Conservation (phyloP, 2,888 invertebrate species). For the Lasius platythorax region DNA sequence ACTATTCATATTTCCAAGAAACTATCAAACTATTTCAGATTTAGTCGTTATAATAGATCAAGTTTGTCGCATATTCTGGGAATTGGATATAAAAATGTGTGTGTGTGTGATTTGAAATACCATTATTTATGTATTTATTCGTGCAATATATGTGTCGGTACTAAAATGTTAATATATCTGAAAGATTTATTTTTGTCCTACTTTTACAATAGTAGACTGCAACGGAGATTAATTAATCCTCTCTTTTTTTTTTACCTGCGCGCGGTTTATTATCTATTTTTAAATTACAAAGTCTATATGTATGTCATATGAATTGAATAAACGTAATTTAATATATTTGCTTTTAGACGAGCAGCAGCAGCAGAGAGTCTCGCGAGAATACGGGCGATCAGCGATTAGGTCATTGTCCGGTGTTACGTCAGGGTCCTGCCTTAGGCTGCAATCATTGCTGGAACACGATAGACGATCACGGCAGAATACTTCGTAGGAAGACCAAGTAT, state of each 20-base stretch:
- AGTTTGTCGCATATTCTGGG: neutral
- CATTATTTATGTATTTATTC: neutral
- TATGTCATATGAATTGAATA: neutral
- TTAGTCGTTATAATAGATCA: neutral
- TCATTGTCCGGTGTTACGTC: slow-evolving; percentile 94
- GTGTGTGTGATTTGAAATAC: neutral
- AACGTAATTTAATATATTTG: slow-evolving; percentile 7
- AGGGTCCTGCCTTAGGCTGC: slow-evolving; percentile 94
- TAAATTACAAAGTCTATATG: neutral
- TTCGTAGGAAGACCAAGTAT: slow-evolving; percentile 95
- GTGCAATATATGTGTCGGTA: slow-evolving; percentile 2
- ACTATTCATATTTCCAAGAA: neutral
- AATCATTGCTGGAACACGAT: slow-evolving; percentile 97
- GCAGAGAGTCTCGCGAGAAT: slow-evolving; percentile 71
- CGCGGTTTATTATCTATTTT: neutral
- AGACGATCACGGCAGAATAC: slow-evolving; percentile 93
- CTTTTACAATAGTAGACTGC: neutral
- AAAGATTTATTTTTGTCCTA: neutral
- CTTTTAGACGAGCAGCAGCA: slow-evolving; percentile 67
- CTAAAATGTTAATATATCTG: neutral
- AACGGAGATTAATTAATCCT: neutral
- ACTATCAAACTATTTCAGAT: neutral
- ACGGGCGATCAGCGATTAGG: slow-evolving; percentile 88
- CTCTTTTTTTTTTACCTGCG: neutral
- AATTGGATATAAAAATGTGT: neutral